Evolutionary conservation across 2,888 invertebrate species (phyloP).

Genomic region (Agrochola lychnidis): DNA sequence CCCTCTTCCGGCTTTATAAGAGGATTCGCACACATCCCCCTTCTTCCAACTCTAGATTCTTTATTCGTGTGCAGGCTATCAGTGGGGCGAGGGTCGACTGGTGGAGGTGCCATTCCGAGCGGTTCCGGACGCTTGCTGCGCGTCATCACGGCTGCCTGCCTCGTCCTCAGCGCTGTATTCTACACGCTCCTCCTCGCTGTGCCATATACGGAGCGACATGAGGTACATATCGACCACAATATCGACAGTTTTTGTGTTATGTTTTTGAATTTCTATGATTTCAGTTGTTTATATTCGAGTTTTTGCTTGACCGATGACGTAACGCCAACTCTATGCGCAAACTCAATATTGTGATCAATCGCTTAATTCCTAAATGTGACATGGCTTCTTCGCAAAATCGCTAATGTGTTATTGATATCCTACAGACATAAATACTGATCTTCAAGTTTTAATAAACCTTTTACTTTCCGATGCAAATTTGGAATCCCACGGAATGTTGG

Average conservation of each 20-base stretch:
- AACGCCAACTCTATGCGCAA: neutral
- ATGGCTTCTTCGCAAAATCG: constrained; percentile 23
- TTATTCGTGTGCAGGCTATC: constrained; percentile 78
- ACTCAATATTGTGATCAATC: constrained; percentile 3
- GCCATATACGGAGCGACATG: constrained; percentile 92
- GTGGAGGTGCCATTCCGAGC: constrained; percentile 85
- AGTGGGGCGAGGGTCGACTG: constrained; percentile 88
- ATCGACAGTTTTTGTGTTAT: constrained; percentile 30
- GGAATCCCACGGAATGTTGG: neutral
- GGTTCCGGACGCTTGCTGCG: constrained; percentile 92
- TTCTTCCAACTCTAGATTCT: neutral
- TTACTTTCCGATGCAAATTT: constrained; percentile 5
- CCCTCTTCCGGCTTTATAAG: neutral
- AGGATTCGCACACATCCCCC: constrained; percentile 1
- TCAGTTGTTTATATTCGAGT: neutral
- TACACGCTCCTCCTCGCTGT: constrained; percentile 93
- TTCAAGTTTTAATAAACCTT: neutral
- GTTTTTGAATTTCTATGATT: neutral
- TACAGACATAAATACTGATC: neutral
- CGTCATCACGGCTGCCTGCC: constrained; percentile 92
- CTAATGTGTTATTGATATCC: constrained; percentile 9
- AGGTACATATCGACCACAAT: constrained; percentile 78
- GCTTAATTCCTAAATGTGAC: constrained; percentile 17
- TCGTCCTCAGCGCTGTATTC: constrained; percentile 92
- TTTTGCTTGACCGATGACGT: neutral